These are phyloP conservation scores for Thymelicus lineola DNA, from an alignment of 2,888 invertebrate genomes.

Conservation along the genomic window DNA sequence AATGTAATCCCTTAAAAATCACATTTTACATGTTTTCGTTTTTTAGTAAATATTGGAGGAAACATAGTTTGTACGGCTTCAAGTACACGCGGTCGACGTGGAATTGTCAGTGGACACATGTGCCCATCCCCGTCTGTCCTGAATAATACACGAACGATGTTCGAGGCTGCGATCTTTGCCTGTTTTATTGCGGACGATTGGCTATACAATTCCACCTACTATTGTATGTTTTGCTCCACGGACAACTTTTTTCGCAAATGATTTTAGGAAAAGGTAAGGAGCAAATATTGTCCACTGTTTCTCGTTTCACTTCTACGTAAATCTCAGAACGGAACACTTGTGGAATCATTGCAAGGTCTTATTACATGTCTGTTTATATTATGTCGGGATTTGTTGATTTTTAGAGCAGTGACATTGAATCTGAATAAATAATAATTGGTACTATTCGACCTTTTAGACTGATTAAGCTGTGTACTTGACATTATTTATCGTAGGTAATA, in stretches of 20 bases:
- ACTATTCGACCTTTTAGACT: too few relatives aligned
- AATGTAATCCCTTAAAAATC: conserved; percentile 31
- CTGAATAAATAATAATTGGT: too few relatives aligned
- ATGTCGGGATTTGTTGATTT: not conserved
- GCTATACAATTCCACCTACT: conserved; percentile 57
- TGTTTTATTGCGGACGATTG: conserved; percentile 75
- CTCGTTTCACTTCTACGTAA: not conserved
- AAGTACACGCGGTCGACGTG: conserved; percentile 50
- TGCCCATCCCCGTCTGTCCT: conserved; percentile 60
- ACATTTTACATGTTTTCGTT: conserved; percentile 13
- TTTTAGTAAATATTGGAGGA: conserved; percentile 20
- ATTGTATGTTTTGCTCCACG: conserved; percentile 48
- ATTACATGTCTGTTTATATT: not conserved
- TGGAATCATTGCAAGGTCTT: not conserved
- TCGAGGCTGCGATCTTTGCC: conserved; percentile 64
- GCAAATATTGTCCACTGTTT: conserved; percentile 24
- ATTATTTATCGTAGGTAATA: too few relatives aligned
- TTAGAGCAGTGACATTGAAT: not conserved
- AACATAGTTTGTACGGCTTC: conserved; percentile 49
- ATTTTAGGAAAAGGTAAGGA: conserved; percentile 21
- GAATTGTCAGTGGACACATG: conserved; percentile 72
- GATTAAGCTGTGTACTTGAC: too few relatives aligned
- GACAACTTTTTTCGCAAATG: conserved; percentile 53
- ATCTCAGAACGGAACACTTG: conserved; percentile 2
- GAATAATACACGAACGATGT: conserved; percentile 75